Base-by-base conservation (phyloP, 1,140 invertebrate species). In the Formica exsecta region DNA sequence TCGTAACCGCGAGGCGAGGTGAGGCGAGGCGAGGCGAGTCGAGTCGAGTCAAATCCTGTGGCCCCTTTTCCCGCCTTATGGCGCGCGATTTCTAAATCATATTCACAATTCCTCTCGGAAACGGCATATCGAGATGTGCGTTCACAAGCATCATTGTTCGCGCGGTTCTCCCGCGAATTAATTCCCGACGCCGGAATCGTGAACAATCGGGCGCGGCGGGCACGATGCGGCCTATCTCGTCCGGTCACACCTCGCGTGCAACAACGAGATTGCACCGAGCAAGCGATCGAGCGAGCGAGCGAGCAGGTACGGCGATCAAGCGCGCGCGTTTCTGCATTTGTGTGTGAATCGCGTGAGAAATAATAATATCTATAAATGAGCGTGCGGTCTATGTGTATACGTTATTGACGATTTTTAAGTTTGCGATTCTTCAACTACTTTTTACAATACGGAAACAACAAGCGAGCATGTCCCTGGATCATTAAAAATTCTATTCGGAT, bases 191-290 rank as follows among this genome's bases (percentile, higher is more conserved):
- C 57, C 83, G 44, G 91, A 73, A 88, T 91, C 79, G 87, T 87
- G 68, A 91, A 91, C 87, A 91, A 91, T 91, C 87, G 89, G 59
- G 57, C 41, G 77, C 48, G 61, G 32, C 54, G 57, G 61, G 74
- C 54, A 29, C 79, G 89, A 81, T 87, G 86, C 84, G 59, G 90
- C 89, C 86, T 91, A 91, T 91, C 90, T 91, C 87, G 87, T 83
- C 75, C 87, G 89, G 90, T 91, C 90, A 91, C 90, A 91, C 90
- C 87, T 87, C 81, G 90, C 87, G 90, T 91, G 90, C 89, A 90
- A 89, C 89, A 90, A 89, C 87, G 90, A 91, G 90, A 91, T 91
- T 91, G 89, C 89, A 90, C 76, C 75, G 66, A 68, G 66, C 66
- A 54, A 48, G 41, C 4, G 65, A 48, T 41, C 29, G 19, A 48